Evolutionary conservation across 2,113 vertebrate genomes (phyloP), one percentile per base, ranked within the genome.

Genomic region (Centropristis striata): DNA sequence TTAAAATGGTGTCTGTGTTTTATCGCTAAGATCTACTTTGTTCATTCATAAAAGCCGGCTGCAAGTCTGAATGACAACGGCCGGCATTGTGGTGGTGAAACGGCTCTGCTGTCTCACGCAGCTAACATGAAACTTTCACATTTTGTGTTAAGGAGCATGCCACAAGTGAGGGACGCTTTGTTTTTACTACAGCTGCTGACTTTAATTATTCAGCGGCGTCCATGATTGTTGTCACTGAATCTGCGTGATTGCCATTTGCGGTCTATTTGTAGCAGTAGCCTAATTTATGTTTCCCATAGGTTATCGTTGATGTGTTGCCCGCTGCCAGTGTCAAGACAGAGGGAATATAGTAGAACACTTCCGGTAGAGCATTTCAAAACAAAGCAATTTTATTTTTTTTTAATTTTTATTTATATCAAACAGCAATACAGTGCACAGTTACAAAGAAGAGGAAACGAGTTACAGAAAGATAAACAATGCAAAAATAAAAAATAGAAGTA

Each of bases 31-130:
- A 78, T 87, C 37, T 58, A 89, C 81, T 90, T 86, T 77, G 77
- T 87, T 72, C 88, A 90, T 86, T 90, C 83, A 87, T 80, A 77
- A 88, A 90, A 79, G 80, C 84, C 90, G 86, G 86, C 71, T 85
- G 7, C 55, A 7, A 37, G 67, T 71, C 51, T 21, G 86, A 82
- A 83, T 88, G 90, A 92, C 91, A 92, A 87, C 85, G 85, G 72
- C 20, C 10, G 78, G 70, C 81, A 82, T 92, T 78, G 87, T 90
- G n/a, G 74, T 67, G 71, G 50, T 53, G 54, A 79, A 80, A 71
- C 53, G 73, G 66, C 76, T 82, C 74, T 88, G 73, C 60, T 14
- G 15, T 78, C 79, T 88, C 81, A 71, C 49, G 69, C 1, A 73
- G 78, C 73, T 47, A 75, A 65, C 75, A 41, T 23, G 41, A 86